Conservation (phyloP, 37 sponge, comb jelly and placozoan genomes). For the Halichondria panicea region DNA sequence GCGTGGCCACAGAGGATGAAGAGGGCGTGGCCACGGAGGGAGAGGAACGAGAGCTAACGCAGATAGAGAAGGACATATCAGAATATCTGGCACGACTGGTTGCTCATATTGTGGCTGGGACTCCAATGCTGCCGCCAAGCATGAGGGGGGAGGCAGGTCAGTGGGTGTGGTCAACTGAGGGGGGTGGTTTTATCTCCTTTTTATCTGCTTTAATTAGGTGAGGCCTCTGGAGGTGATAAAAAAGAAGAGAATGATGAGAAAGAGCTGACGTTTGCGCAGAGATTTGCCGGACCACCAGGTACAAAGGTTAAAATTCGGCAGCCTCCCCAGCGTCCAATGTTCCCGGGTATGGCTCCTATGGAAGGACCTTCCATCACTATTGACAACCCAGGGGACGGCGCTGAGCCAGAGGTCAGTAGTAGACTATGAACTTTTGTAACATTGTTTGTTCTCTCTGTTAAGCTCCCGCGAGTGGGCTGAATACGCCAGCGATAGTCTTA, state of each 20-base stretch:
- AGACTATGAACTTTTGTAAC: neutral
- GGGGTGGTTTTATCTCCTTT: neutral
- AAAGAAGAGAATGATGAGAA: neutral
- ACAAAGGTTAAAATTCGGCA: slow-evolving; percentile 32
- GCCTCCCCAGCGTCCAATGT: neutral
- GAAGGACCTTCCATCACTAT: slow-evolving; percentile 37
- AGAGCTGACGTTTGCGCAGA: slow-evolving; percentile 22
- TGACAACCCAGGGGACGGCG: slow-evolving; percentile 22
- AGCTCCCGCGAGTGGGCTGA: too few relatives aligned
- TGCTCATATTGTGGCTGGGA: neutral
- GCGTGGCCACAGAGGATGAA: neutral
- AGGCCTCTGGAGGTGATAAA: neutral
- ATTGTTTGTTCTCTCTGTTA: too few relatives aligned
- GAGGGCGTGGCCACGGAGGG: neutral
- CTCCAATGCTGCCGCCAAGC: neutral
- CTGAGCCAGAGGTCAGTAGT: slow-evolving; percentile 20
- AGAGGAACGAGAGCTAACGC: slow-evolving; percentile 2
- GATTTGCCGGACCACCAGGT: slow-evolving; percentile 32
- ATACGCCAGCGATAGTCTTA: too few relatives aligned
- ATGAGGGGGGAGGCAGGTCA: neutral
- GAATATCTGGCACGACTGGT: too few relatives aligned
- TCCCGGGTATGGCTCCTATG: slow-evolving; percentile 21
- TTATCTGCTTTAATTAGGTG: neutral
- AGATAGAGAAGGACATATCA: neutral
- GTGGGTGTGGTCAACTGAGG: neutral